A percentile compares a stretch with the other conserved stretches of the same genome.
Evolutionary conservation across 2,888 invertebrate genomes (phyloP).

Genomic region (Gastracanthus pulcherrimus): DNA sequence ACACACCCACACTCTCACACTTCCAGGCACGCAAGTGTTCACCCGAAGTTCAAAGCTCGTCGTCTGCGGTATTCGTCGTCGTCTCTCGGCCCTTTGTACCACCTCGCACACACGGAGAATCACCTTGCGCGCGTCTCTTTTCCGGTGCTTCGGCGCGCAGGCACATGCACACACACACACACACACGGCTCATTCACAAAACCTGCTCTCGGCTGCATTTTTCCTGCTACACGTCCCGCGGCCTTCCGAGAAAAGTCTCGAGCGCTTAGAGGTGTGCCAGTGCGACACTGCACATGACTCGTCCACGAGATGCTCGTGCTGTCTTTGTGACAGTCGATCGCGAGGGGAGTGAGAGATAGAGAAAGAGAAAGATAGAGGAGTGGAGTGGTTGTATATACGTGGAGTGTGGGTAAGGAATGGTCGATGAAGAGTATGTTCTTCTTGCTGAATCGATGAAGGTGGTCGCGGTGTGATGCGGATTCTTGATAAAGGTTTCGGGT

Average conservation of each 20-base stretch:
- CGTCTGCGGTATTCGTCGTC: neutral
- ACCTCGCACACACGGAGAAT: neutral
- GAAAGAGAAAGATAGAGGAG: no score
- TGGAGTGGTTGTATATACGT: neutral
- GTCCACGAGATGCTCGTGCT: neutral
- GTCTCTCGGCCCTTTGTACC: neutral
- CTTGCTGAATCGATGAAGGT: slow-evolving; percentile 1
- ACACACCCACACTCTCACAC: neutral
- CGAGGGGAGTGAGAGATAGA: no score
- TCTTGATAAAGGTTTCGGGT: neutral
- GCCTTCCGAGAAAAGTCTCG: slow-evolving; percentile 42
- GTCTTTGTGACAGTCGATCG: neutral
- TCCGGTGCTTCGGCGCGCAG: slow-evolving; percentile 12
- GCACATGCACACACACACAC: neutral
- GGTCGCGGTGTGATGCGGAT: neutral
- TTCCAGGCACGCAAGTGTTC: no score
- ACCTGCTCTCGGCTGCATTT: slow-evolving; percentile 40
- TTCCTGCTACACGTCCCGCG: slow-evolving; percentile 1
- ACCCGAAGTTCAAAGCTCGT: slow-evolving; percentile 13
- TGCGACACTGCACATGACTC: neutral
- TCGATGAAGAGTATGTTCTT: neutral
- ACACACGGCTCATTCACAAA: slow-evolving; percentile 25
- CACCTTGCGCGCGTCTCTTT: neutral
- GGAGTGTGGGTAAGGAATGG: neutral
- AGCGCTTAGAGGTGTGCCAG: neutral